These are phyloP conservation scores for Perdita meconis DNA, from an alignment of 2,888 invertebrate species.

Conservation along the genomic window DNA sequence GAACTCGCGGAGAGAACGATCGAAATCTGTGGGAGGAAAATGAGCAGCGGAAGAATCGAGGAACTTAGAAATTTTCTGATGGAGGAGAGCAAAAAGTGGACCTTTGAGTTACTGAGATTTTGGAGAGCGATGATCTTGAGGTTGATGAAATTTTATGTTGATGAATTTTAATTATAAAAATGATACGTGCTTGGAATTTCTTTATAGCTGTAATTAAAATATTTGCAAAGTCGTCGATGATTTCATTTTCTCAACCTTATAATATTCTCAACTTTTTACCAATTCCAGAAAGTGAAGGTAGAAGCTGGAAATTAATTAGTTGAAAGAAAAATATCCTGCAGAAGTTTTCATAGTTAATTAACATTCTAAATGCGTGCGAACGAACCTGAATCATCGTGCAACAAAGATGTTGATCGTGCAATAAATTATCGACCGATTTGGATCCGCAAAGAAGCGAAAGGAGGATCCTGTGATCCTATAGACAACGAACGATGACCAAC, in stretches of 20 bases:
- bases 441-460: constrained; percentile 17
- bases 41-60: background rate
- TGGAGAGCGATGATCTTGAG: background rate
- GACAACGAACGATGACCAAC: constrained; percentile 32
- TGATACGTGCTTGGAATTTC: too few species aligned
- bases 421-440: constrained; percentile 8
- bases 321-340: too few species aligned
- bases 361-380: too few species aligned
- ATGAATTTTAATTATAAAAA: too few species aligned
- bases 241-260: too few species aligned
- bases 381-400: background rate
- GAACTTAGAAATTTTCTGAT: background rate
- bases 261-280: too few species aligned
- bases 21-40: background rate
- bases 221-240: too few species aligned
- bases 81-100: background rate
- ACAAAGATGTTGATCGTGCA: background rate
- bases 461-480: background rate
- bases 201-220: too few species aligned
- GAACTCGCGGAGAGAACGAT: background rate
- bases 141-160: too few species aligned
- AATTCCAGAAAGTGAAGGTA: too few species aligned
- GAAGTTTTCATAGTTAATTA: too few species aligned
- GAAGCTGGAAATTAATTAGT: too few species aligned
- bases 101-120: background rate